phyloP scores from a whole-genome alignment of 2,888 invertebrate species.

The Trissoscelio sp. region DNA sequence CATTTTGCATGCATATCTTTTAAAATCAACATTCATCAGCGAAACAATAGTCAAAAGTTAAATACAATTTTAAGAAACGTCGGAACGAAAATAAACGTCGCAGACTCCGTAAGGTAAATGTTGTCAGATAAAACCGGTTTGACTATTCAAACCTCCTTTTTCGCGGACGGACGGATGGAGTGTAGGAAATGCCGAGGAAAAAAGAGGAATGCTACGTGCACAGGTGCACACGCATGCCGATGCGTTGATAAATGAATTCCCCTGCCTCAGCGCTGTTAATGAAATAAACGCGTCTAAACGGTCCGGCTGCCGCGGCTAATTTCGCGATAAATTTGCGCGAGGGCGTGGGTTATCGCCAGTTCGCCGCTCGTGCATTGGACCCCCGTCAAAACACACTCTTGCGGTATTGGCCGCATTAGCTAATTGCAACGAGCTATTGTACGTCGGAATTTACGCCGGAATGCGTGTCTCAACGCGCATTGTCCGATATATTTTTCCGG shows the following conservation, averaged over 20 bases:
- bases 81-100: conserved; percentile 54
- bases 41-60: conserved; percentile 59
- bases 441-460: conserved; percentile 27
- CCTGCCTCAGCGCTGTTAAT: conserved; percentile 69
- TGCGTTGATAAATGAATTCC: conserved; percentile 74
- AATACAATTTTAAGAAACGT: conserved; percentile 51
- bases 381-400: conserved; percentile 29
- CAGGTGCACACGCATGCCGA: conserved; percentile 46
- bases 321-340: conserved; percentile 73
- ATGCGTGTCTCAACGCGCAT: conserved; percentile 13
- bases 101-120: conserved; percentile 64
- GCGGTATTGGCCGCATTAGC: conserved; percentile 47
- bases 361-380: conserved; percentile 17
- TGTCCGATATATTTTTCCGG: conserved; percentile 10
- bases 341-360: conserved; percentile 48
- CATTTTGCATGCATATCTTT: conserved; percentile 33
- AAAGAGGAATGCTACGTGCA: conserved; percentile 45
- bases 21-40: conserved; percentile 53
- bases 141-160: conserved; percentile 72
- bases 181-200: conserved; percentile 41
- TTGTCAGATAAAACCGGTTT: conserved; percentile 72
- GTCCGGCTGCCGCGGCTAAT: conserved; percentile 73
- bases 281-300: conserved; percentile 74
- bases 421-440: conserved; percentile 40
- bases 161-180: conserved; percentile 65